phyloP scores from a whole-genome alignment of 2,113 vertebrate genomes.

The Stegastes partitus region DNA sequence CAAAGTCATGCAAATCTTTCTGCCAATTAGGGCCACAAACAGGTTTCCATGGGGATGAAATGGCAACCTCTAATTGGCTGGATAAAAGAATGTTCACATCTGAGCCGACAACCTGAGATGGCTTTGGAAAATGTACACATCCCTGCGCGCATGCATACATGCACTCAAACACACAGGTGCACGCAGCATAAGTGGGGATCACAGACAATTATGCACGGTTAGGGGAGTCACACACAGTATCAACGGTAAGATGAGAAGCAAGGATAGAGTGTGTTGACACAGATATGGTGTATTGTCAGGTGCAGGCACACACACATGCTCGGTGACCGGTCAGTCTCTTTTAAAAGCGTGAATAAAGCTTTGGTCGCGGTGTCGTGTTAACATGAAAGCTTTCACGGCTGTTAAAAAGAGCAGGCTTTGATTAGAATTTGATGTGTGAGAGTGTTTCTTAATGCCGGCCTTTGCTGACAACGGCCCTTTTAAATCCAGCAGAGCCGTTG shows the following conservation, averaged over 20 bases:
- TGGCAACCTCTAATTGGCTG: constrained; percentile 74
- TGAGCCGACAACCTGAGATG: constrained; percentile 70
- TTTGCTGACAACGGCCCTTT: constrained; percentile 73
- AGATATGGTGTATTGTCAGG: constrained; percentile 64
- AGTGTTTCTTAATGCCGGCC: constrained; percentile 75
- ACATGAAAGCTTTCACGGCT: constrained; percentile 81
- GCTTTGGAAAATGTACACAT: constrained; percentile 62
- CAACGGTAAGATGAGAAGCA: constrained; percentile 74
- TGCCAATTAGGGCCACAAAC: constrained; percentile 74
- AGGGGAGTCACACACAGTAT: constrained; percentile 62
- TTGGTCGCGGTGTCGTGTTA: constrained; percentile 78
- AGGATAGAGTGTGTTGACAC: constrained; percentile 68
- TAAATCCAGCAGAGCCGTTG: constrained; percentile 65
- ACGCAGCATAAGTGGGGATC: constrained; percentile 53
- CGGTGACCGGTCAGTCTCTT: constrained; percentile 68
- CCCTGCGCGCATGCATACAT: constrained; percentile 5
- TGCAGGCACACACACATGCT: constrained; percentile 35
- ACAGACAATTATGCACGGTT: constrained; percentile 63
- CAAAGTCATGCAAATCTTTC: constrained; percentile 81
- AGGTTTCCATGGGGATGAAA: constrained; percentile 78
- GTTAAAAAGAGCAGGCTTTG: constrained; percentile 78
- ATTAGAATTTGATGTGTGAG: constrained; percentile 78
- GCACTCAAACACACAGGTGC: constrained; percentile 27
- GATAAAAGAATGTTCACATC: constrained; percentile 75
- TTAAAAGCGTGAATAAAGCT: constrained; percentile 76